Percentiles rank a stretch among this genome's conserved stretches.
Evolutionary conservation across 2,113 vertebrate species (phyloP).

Genomic region (Asarcornis scutulata): DNA sequence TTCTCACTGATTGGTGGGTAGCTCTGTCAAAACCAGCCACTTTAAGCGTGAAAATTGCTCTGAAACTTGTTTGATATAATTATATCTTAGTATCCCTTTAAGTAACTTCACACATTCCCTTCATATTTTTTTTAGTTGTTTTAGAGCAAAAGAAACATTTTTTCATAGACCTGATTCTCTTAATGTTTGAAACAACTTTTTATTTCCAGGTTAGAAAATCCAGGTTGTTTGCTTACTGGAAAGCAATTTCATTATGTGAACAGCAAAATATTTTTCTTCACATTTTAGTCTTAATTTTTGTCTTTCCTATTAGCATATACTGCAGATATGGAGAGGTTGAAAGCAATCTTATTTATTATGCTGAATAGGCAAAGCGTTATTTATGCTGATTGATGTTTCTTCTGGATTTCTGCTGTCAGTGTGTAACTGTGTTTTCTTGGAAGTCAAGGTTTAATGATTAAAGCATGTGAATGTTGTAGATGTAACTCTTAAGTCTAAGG

Average conservation of each 20-base stretch:
- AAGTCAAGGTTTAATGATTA: neutral
- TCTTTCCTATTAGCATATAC: neutral
- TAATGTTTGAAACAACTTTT: neutral
- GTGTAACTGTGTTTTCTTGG: neutral
- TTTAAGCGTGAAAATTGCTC: neutral
- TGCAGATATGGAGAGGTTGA: neutral
- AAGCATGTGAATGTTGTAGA: neutral
- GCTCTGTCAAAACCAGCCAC: neutral
- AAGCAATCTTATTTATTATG: neutral
- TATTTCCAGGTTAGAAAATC: neutral
- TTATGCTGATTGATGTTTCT: neutral
- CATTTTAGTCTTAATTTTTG: neutral
- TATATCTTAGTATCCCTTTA: neutral
- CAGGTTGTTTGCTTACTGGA: neutral
- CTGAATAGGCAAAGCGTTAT: neutral
- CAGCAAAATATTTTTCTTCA: constrained; percentile 14
- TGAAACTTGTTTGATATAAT: neutral
- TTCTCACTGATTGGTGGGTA: neutral
- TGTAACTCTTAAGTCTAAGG: neutral
- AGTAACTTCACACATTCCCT: neutral
- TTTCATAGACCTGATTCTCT: neutral
- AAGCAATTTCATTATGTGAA: neutral
- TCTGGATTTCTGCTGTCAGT: neutral
- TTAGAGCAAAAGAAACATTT: neutral
- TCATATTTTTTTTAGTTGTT: too few relatives aligned